A percentile compares a stretch with the other conserved stretches of the same genome.
These are phyloP conservation scores for Diuraphis noxia DNA, from an alignment of 1,140 invertebrate species.

Conservation along the genomic window DNA sequence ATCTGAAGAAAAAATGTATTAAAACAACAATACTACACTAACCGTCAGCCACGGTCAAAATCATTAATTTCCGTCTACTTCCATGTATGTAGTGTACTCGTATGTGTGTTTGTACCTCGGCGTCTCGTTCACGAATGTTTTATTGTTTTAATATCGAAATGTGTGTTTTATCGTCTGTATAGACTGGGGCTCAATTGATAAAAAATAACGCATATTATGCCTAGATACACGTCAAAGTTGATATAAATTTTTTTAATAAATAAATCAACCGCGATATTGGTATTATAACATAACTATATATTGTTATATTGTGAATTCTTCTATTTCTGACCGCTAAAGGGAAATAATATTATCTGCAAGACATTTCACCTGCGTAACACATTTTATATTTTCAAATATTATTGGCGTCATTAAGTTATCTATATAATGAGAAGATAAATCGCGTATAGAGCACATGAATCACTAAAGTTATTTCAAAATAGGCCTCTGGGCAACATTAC, in stretches of 20 bases:
- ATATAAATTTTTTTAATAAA: neutral
- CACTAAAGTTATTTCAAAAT: constrained; percentile 30
- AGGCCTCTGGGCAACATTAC: neutral
- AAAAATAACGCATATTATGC: neutral
- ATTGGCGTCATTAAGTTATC: neutral
- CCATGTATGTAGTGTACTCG: neutral
- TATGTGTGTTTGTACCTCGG: neutral
- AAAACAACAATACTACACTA: neutral
- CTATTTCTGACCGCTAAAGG: neutral
- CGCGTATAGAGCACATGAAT: neutral
- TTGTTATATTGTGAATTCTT: neutral
- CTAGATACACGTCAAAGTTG: neutral
- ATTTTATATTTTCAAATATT: neutral
- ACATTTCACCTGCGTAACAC: neutral
- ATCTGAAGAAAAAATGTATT: neutral
- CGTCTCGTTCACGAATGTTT: neutral
- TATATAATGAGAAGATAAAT: neutral
- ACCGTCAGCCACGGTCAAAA: neutral
- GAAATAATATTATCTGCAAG: neutral
- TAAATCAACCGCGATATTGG: neutral
- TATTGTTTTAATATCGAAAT: neutral
- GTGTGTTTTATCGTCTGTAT: neutral
- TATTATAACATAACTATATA: neutral
- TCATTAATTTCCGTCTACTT: neutral
- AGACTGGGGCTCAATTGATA: neutral